Percentiles rank a stretch among this genome's conserved stretches.
These are phyloP conservation scores for Steinernema feltiae DNA, from an alignment of 1,140 invertebrate species.

Conservation along the genomic window DNA sequence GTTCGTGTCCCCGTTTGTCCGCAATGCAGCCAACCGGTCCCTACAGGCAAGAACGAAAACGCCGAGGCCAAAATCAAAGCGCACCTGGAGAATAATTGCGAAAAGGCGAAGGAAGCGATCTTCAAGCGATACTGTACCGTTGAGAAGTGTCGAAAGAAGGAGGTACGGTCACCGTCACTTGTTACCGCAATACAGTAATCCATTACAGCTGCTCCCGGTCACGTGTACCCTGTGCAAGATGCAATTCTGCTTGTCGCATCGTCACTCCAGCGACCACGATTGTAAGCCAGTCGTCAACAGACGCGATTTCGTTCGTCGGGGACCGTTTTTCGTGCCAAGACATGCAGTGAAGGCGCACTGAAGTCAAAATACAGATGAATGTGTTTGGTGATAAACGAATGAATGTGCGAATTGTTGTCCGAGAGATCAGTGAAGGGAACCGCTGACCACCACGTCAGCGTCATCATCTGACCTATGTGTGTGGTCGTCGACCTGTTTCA, in stretches of 20 bases:
- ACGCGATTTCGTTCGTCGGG: neutral
- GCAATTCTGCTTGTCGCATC: neutral
- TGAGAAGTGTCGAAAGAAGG: neutral
- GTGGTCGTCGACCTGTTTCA: too few species aligned
- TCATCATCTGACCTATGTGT: too few species aligned
- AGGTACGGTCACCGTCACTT: neutral
- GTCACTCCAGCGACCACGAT: neutral
- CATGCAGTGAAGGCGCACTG: neutral
- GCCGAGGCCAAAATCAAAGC: neutral
- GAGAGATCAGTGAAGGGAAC: too few species aligned
- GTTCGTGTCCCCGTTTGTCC: neutral
- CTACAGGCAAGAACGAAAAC: neutral
- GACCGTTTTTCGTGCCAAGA: neutral
- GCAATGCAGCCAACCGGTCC: neutral
- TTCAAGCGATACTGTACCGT: neutral
- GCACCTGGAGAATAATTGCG: neutral
- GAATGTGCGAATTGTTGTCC: neutral
- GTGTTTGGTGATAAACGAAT: neutral
- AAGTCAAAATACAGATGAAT: neutral
- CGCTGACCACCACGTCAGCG: too few species aligned
- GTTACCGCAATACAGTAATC: neutral
- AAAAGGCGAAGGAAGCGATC: neutral
- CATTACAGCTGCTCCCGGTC: neutral
- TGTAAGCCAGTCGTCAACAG: neutral
- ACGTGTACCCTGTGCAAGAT: neutral